Percentiles rank a stretch among this genome's conserved stretches.
Conservation (phyloP, 2,113 vertebrate species). For the Willisornis vidua region DNA sequence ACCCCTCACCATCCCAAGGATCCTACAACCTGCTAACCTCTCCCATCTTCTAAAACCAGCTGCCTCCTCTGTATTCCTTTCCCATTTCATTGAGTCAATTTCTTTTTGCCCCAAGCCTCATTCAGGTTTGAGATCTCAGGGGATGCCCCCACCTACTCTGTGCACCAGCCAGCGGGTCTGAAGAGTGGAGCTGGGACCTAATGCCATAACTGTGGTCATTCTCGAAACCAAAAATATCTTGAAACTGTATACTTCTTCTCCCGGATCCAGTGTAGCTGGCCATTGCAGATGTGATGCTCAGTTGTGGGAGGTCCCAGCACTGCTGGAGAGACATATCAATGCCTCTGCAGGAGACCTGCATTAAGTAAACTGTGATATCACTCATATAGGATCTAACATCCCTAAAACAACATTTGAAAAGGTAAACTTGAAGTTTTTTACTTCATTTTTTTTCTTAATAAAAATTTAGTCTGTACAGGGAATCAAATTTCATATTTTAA, state of each 20-base stretch:
- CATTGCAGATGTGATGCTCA: accelerated
- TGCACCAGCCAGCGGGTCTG: neutral
- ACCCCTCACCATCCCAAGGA: neutral
- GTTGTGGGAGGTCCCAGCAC: neutral
- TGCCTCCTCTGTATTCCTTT: accelerated
- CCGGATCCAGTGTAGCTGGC: neutral
- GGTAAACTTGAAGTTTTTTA: neutral
- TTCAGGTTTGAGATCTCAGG: neutral
- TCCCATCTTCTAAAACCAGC: neutral
- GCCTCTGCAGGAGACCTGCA: neutral
- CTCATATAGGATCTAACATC: neutral
- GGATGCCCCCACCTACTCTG: neutral
- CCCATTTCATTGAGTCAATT: neutral
- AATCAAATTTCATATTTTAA: neutral
- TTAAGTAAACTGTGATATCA: neutral
- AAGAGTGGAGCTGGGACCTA: neutral
- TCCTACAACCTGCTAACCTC: neutral
- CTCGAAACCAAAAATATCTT: neutral
- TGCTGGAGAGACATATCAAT: neutral
- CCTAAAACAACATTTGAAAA: neutral
- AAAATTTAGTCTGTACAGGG: neutral
- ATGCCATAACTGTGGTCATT: neutral
- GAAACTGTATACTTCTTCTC: neutral
- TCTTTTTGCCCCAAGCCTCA: neutral
- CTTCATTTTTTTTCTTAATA: neutral